phyloP scores from a whole-genome alignment of 2,113 vertebrate species.

The Nematolebias whitei region DNA sequence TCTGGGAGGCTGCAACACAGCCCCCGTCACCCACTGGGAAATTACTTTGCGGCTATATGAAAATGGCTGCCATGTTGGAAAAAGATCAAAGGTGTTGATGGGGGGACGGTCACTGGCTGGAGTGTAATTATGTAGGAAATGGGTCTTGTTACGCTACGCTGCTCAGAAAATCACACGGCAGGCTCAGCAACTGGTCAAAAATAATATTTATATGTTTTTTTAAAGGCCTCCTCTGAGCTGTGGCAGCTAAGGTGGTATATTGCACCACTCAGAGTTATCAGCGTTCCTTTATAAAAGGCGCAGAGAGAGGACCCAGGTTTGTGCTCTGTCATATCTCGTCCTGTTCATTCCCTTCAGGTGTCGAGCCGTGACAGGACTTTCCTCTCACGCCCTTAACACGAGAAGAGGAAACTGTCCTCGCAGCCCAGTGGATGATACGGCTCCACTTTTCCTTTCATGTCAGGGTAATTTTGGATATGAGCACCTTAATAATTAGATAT shows the following conservation, averaged over 20 bases:
- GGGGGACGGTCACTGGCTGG: slow-evolving; percentile 58
- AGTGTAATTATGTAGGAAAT: slow-evolving; percentile 71
- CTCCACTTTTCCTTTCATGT: slow-evolving; percentile 58
- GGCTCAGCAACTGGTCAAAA: slow-evolving; percentile 52
- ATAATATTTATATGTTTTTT: slow-evolving; percentile 42
- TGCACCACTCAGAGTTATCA: slow-evolving; percentile 61
- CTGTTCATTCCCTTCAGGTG: slow-evolving; percentile 61
- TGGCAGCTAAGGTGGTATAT: slow-evolving; percentile 46
- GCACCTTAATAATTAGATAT: slow-evolving; percentile 73
- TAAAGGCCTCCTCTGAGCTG: slow-evolving; percentile 52
- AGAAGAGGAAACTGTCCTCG: slow-evolving; percentile 64
- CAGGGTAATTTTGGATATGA: slow-evolving; percentile 62
- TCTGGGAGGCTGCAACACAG: slow-evolving; percentile 52
- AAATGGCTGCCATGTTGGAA: slow-evolving; percentile 66
- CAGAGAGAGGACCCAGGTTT: slow-evolving; percentile 58
- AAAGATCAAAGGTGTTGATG: slow-evolving; percentile 72
- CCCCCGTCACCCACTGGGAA: slow-evolving; percentile 69
- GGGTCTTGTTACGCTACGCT: slow-evolving; percentile 53
- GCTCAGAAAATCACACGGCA: slow-evolving; percentile 56
- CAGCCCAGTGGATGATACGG: slow-evolving; percentile 59
- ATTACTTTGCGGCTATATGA: slow-evolving; percentile 72
- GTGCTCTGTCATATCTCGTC: slow-evolving; percentile 69
- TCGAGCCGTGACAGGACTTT: slow-evolving; percentile 64
- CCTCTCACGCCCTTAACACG: slow-evolving; percentile 70
- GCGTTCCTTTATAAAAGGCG: slow-evolving; percentile 48